Conservation (phyloP, 2,113 vertebrate genomes). For the Forbesichthys agassizii region DNA sequence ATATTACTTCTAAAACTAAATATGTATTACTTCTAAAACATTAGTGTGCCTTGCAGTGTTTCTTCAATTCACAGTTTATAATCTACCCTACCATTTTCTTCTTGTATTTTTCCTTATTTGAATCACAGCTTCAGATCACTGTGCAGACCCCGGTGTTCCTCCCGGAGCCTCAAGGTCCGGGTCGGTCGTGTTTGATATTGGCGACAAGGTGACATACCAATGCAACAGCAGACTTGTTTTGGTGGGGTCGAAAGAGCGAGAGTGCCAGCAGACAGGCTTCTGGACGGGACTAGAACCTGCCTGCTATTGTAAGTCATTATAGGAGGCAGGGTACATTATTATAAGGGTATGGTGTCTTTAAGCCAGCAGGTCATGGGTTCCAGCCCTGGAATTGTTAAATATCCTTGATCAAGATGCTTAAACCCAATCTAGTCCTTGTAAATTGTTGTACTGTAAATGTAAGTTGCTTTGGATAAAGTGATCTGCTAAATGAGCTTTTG, state of each 20-base stretch:
- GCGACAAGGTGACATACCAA: constrained; percentile 66
- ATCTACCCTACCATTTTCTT: not conserved
- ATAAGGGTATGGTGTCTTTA: too few relatives aligned
- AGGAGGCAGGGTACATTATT: too few relatives aligned
- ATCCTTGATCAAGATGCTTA: too few relatives aligned
- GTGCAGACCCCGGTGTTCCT: constrained; percentile 74
- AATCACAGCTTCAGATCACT: constrained; percentile 57
- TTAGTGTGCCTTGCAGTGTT: too few relatives aligned
- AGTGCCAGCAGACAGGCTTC: constrained; percentile 63
- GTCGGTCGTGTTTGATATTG: constrained; percentile 55
- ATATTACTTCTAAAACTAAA: too few relatives aligned
- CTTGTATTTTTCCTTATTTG: constrained; percentile 2
- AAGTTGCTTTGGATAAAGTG: too few relatives aligned
- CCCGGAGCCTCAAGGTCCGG: constrained; percentile 63
- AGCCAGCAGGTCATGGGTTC: too few relatives aligned
- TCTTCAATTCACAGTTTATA: not conserved
- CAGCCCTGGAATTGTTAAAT: too few relatives aligned
- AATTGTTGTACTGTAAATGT: too few relatives aligned
- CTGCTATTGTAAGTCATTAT: constrained; percentile 75
- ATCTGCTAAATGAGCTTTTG: too few relatives aligned
- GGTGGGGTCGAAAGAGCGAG: constrained; percentile 67
- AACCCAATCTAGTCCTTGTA: too few relatives aligned
- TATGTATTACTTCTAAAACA: too few relatives aligned
- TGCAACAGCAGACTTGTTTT: constrained; percentile 61
- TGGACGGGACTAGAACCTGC: constrained; percentile 74